Percentiles rank a stretch among this genome's conserved stretches.
These are phyloP conservation scores for Metridium senile DNA, from an alignment of 92 coral and sea anemone species.

Conservation along the genomic window DNA sequence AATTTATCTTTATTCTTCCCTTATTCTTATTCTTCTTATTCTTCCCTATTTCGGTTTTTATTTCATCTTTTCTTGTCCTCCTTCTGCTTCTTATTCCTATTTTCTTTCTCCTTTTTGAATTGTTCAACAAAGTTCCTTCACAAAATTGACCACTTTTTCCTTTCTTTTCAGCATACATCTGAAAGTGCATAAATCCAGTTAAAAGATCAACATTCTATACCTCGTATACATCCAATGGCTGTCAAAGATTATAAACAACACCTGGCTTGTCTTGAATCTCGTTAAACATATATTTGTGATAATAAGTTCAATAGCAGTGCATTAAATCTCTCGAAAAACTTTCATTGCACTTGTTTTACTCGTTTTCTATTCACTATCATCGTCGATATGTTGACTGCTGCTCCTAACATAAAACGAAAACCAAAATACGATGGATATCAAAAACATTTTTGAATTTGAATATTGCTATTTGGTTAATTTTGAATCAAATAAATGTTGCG, in stretches of 20 bases:
- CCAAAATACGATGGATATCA: no score
- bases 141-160: background rate
- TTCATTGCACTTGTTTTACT: background rate
- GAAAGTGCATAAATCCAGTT: background rate
- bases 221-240: background rate
- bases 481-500: background rate
- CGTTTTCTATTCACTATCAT: no score
- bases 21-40: no score
- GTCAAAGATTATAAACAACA: background rate
- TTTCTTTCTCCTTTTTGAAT: background rate
- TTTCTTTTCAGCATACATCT: background rate
- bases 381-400: no score
- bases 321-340: slow-evolving; percentile 6
- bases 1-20: no score
- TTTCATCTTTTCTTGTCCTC: no score
- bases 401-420: no score
- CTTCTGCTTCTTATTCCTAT: background rate
- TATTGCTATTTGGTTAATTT: background rate
- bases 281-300: background rate
- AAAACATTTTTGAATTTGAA: no score
- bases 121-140: background rate
- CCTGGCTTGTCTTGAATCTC: background rate
- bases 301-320: background rate
- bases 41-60: no score
- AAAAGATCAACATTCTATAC: background rate